Percentiles rank a stretch among this genome's conserved stretches.
phyloP scores from a whole-genome alignment of 1,140 invertebrate genomes.

The Pachypeltis micranthus region DNA sequence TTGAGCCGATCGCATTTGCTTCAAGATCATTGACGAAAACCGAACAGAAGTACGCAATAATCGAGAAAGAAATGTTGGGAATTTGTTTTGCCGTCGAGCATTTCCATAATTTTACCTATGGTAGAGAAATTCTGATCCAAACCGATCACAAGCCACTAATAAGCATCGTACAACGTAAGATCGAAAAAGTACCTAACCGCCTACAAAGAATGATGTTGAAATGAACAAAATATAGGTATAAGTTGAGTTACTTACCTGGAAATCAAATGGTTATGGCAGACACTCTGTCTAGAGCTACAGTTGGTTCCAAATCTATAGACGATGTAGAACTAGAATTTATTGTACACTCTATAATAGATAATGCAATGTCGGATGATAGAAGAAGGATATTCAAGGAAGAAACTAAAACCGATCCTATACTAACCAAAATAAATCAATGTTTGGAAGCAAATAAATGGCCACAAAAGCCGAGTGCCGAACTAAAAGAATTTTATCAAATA shows the following conservation, averaged over 20 bases:
- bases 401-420: constrained; percentile 2
- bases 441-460: constrained; percentile 1
- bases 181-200: constrained; percentile 3
- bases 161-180: constrained; percentile 4
- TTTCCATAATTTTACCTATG: neutral
- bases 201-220: constrained; percentile 7
- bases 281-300: no score
- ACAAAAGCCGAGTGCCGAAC: neutral
- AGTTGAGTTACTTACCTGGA: no score
- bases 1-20: neutral
- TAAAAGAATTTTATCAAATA: constrained; percentile 5
- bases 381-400: constrained; percentile 6
- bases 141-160: constrained; percentile 6
- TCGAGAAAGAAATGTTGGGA: constrained; percentile 11
- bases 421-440: constrained; percentile 3
- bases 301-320: no score
- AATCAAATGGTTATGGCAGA: no score
- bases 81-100: neutral
- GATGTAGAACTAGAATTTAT: neutral
- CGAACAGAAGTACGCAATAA: constrained; percentile 24
- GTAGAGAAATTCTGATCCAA: constrained; percentile 1
- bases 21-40: neutral
- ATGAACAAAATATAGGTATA: no score
- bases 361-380: neutral
- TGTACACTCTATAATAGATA: neutral